Base-by-base conservation (phyloP, 1,140 invertebrate species). In the Bombus sibiricus region DNA sequence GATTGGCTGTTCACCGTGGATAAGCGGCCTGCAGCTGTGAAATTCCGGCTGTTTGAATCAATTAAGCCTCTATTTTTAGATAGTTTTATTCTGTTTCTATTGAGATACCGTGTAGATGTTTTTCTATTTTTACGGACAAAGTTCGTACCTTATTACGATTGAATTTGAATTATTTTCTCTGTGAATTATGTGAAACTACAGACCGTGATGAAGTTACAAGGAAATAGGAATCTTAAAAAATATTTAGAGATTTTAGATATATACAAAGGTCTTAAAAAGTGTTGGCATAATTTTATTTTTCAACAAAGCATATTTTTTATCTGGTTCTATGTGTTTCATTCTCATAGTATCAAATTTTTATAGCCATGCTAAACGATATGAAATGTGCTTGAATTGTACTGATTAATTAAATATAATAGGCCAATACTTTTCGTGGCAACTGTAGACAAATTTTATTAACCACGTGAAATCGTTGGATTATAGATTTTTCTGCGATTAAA, bases 31-130 rank as follows among this genome's bases (percentile, higher is more conserved):
- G 1, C 12, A 10, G 10, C 66, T n/a, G 62, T 2, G 39, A 47
- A 43, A n/a, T 32, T 57, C 37, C 34, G 28, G 47, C 15, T 75
- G 34, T 34, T 57, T 34, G 57, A 68, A 83, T 76, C 81, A 53
- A 77, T 57, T 83, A 59, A 15, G 0, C 15, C 1, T 57, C 13
- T 25, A 15, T 1, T 12, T 22, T 28, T 28, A 28, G 8, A 25
- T 39, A 66, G 18, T 6, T 57, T 25, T 64, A 59, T 32, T 64
- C 59, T 62, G 28, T 64, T 32, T 64, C 13, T 64, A 2, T 32
- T 32, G 12, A 32, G 28, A n/a, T 62, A 13, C 1, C n/a, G 2
- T 15, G 13, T 64, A n/a, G 4, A 1, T 64, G 2, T 64, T n/a
- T 64, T n/a, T 59, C 0, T 59, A 0, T n/a, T 4, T n/a, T n/a